Evolutionary conservation across 2,888 invertebrate genomes (phyloP).

Genomic region (Leptinotarsa juncta): DNA sequence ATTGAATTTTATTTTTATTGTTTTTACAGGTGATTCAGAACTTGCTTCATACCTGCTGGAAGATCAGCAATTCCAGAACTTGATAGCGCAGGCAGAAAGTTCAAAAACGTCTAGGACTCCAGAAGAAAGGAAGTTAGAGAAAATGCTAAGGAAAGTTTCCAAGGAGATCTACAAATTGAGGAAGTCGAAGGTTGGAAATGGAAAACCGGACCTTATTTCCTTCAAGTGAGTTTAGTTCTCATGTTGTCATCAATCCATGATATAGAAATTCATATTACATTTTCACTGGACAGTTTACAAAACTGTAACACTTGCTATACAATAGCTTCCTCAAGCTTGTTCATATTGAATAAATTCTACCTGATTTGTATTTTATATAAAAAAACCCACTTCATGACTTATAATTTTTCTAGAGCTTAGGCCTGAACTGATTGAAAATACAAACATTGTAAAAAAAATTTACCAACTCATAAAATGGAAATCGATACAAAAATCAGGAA

Average conservation of each 20-base stretch:
- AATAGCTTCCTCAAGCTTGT: too few relatives aligned
- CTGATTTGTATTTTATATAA: too few relatives aligned
- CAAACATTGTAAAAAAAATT: too few relatives aligned
- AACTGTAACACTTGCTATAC: too few relatives aligned
- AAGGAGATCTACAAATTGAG: conserved; percentile 92
- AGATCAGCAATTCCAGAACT: conserved; percentile 85
- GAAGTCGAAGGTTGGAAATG: conserved; percentile 86
- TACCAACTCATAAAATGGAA: too few relatives aligned
- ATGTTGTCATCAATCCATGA: background rate
- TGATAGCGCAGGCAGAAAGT: conserved; percentile 72
- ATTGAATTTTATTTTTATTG: conserved; percentile 55
- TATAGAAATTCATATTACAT: too few relatives aligned
- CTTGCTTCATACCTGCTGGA: conserved; percentile 88
- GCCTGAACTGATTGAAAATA: too few relatives aligned
- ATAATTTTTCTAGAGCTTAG: too few relatives aligned
- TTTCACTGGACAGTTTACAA: too few relatives aligned
- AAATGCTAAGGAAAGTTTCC: conserved; percentile 76
- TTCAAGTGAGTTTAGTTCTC: conserved; percentile 81
- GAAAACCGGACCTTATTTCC: conserved; percentile 90
- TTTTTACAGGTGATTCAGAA: conserved; percentile 73
- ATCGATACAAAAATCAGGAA: too few relatives aligned
- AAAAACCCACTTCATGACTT: too few relatives aligned
- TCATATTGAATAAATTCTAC: too few relatives aligned
- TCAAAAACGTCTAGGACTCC: conserved; percentile 69
- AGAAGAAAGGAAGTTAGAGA: conserved; percentile 79